Percentiles rank a stretch among this genome's conserved stretches.
Conservation (phyloP, 2,797 vertebrate genomes). For the Catamblyrhynchus diadema region DNA sequence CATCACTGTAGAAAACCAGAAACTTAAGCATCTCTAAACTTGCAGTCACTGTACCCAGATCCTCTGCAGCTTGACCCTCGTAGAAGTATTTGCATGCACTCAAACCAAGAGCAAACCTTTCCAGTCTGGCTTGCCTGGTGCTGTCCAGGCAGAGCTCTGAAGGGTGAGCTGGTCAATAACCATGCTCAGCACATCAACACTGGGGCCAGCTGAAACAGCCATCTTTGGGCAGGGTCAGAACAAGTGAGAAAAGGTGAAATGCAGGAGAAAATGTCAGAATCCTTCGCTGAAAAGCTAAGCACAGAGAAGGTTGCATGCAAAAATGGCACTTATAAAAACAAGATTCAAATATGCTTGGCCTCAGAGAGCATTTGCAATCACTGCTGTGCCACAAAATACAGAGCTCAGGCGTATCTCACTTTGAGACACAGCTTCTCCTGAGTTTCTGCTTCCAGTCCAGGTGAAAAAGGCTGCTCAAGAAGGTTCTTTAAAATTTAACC, state of each 20-base stretch:
- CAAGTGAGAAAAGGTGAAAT: not conserved
- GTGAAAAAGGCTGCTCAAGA: not conserved
- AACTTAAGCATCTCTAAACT: not conserved
- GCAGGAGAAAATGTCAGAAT: not conserved
- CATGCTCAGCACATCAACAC: fast-evolving
- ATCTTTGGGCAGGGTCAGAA: not conserved
- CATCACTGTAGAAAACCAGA: not conserved
- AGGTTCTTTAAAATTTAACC: not conserved
- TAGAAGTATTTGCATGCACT: not conserved
- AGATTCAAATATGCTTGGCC: not conserved
- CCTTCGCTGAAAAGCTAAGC: not conserved
- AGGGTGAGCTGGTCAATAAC: not conserved
- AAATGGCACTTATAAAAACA: not conserved
- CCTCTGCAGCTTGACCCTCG: not conserved
- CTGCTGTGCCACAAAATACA: not conserved
- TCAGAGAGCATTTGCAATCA: not conserved
- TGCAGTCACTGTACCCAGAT: not conserved
- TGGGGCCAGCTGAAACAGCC: not conserved
- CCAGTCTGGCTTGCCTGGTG: not conserved
- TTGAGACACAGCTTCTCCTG: not conserved
- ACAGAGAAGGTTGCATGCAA: not conserved
- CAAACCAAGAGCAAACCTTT: not conserved
- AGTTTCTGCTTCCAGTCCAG: not conserved
- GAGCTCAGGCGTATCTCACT: not conserved
- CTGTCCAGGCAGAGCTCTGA: not conserved